Percentiles rank a stretch among this genome's conserved stretches.
phyloP scores from a whole-genome alignment of 2,888 invertebrate genomes.

The Sphaerophoria taeniata region DNA sequence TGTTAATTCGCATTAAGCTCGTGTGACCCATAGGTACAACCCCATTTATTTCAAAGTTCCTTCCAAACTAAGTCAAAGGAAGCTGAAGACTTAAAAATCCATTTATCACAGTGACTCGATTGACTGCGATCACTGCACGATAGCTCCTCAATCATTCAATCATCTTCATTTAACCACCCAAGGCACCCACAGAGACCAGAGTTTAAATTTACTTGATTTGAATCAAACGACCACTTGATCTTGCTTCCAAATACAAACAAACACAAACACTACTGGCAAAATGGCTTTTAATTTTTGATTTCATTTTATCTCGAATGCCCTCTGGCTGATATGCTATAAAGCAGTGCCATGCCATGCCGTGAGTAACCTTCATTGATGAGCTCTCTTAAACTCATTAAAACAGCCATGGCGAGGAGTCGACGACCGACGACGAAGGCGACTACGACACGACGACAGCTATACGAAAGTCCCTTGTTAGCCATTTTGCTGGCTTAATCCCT shows the following conservation, averaged over 20 bases:
- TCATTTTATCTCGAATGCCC: slow-evolving; percentile 43
- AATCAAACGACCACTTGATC: slow-evolving; percentile 65
- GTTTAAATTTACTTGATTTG: slow-evolving; percentile 21
- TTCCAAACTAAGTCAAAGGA: not conserved
- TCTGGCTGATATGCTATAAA: not conserved
- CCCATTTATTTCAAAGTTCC: no score
- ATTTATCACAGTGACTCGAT: slow-evolving; percentile 11
- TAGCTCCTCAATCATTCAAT: slow-evolving; percentile 8
- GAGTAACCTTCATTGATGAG: slow-evolving; percentile 31
- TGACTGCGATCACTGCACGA: not conserved
- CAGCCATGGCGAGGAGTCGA: slow-evolving; percentile 37
- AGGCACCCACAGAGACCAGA: slow-evolving; percentile 5
- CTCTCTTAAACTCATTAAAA: slow-evolving; percentile 50
- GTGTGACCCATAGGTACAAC: no score
- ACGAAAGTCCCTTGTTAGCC: slow-evolving; percentile 61
- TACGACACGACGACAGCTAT: not conserved
- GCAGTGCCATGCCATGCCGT: not conserved
- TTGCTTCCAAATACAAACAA: slow-evolving; percentile 32
- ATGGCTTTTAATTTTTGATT: slow-evolving; percentile 70
- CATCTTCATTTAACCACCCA: not conserved
- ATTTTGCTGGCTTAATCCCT: slow-evolving; percentile 62
- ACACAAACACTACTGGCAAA: slow-evolving; percentile 16
- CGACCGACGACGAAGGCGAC: not conserved
- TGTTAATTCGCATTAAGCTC: no score
- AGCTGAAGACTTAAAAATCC: not conserved